These are phyloP conservation scores for Apamea monoglypha DNA, from an alignment of 2,888 invertebrate genomes.

Conservation along the genomic window DNA sequence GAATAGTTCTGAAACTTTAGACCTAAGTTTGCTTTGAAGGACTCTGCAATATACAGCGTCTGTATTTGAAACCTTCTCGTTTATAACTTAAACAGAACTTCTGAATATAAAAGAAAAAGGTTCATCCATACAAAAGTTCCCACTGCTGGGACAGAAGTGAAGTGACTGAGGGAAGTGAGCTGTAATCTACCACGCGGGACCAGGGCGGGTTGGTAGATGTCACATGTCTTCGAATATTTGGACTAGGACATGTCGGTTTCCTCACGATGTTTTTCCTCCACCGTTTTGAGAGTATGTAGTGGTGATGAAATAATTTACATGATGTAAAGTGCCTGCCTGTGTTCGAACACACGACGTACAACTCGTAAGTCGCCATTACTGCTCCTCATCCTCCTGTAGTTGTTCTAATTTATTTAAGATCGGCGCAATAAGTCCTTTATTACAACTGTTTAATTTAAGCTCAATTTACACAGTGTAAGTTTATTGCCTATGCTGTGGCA, in stretches of 20 bases:
- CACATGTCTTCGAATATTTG: too few relatives aligned
- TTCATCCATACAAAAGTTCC: background rate
- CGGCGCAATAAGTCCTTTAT: background rate
- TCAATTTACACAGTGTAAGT: background rate
- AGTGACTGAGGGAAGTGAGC: too few relatives aligned
- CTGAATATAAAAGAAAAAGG: background rate
- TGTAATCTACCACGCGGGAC: too few relatives aligned
- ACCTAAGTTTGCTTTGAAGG: conserved; percentile 25
- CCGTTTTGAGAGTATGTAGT: too few relatives aligned
- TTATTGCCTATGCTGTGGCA: background rate
- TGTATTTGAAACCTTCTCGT: background rate
- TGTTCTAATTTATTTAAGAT: background rate
- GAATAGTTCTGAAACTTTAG: conserved; percentile 21
- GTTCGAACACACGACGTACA: too few relatives aligned
- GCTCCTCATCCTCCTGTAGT: background rate
- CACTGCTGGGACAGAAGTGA: background rate
- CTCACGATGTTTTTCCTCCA: too few relatives aligned
- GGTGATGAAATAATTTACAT: too few relatives aligned
- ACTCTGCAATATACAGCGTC: conserved; percentile 16
- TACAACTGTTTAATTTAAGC: background rate
- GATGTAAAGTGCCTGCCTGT: too few relatives aligned
- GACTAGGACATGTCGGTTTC: too few relatives aligned
- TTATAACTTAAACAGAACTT: background rate
- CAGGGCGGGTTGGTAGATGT: too few relatives aligned
- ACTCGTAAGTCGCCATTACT: too few relatives aligned